These are phyloP conservation scores for Pao palembangensis DNA, from an alignment of 2,113 vertebrate genomes.

Conservation along the genomic window DNA sequence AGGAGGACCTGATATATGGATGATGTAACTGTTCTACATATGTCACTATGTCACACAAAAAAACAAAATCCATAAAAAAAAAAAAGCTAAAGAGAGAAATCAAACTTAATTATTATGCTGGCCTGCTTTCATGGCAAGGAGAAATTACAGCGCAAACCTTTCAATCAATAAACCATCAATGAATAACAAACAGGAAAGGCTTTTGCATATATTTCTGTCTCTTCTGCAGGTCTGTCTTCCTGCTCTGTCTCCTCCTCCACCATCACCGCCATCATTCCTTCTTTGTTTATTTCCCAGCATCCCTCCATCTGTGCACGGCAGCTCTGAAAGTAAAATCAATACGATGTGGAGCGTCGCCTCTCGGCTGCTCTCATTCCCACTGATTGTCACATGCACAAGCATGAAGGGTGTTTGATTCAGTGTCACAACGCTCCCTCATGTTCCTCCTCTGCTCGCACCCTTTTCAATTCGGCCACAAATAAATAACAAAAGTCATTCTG, in stretches of 20 bases:
- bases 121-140: no score
- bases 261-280: not conserved
- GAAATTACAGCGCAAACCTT: no score
- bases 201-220: not conserved
- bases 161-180: no score
- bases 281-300: slow-evolving; percentile 7
- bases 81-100: no score
- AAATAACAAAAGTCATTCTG: no score
- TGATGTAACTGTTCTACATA: no score
- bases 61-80: no score
- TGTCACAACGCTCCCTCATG: not conserved
- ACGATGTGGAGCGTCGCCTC: slow-evolving; percentile 36
- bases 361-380: slow-evolving; percentile 31
- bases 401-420: slow-evolving; percentile 29
- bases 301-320: slow-evolving; percentile 25
- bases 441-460: not conserved
- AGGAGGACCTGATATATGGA: no score
- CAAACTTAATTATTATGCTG: no score
- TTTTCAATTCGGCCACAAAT: no score
- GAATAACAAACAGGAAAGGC: no score
- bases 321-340: slow-evolving; percentile 51
- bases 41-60: no score
- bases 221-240: slow-evolving; percentile 20
- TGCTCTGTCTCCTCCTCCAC: slow-evolving; percentile 7
- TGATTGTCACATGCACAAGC: slow-evolving; percentile 23